phyloP scores from a whole-genome alignment of 2,113 vertebrate genomes.

The Scomber scombrus region DNA sequence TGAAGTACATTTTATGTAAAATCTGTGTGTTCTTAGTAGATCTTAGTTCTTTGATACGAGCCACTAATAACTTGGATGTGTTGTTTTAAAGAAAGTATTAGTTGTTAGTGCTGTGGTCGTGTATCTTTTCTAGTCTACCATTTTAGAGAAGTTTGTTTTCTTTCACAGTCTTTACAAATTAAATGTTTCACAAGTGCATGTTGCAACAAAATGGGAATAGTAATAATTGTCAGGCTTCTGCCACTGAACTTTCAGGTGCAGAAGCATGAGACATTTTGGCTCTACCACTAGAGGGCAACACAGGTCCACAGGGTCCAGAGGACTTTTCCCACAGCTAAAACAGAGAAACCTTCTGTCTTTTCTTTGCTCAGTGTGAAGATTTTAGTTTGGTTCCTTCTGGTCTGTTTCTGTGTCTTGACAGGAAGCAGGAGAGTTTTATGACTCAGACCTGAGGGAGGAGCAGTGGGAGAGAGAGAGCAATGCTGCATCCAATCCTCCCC shows the following conservation, averaged over 20 bases:
- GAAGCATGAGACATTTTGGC: not conserved
- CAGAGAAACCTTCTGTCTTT: slow-evolving; percentile 11
- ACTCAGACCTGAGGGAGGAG: not conserved
- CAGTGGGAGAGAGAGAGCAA: not conserved
- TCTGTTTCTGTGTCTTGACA: not conserved
- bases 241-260: not conserved
- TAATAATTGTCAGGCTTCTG: not conserved
- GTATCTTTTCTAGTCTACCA: too few relatives aligned
- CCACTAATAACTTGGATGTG: too few relatives aligned
- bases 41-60: too few relatives aligned
- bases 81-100: too few relatives aligned
- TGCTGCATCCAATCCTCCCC: not conserved
- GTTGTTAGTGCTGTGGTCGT: too few relatives aligned
- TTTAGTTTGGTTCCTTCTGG: slow-evolving; percentile 5
- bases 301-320: not conserved
- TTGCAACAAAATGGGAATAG: not conserved
- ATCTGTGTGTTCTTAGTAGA: too few relatives aligned
- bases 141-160: not conserved
- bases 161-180: not conserved
- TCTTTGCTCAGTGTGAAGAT: not conserved
- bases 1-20: too few relatives aligned
- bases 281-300: slow-evolving; percentile 55
- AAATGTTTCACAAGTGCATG: slow-evolving; percentile 4
- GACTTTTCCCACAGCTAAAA: slow-evolving; percentile 15
- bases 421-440: not conserved